Percentiles rank a stretch among this genome's conserved stretches.
phyloP scores from a whole-genome alignment of 1,140 invertebrate genomes.

The Heliothis virescens region DNA sequence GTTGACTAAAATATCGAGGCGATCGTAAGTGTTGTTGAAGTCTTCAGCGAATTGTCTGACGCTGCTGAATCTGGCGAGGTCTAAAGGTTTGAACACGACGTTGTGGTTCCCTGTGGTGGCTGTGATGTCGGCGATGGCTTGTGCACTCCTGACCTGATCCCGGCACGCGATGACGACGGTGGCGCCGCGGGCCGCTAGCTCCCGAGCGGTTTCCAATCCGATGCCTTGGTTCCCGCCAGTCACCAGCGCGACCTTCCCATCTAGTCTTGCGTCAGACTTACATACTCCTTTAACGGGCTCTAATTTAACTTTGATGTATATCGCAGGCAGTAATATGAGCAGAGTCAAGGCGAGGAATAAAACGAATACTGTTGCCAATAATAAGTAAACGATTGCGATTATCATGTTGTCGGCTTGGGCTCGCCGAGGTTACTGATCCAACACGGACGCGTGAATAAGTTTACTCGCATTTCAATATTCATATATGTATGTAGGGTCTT shows the following conservation, averaged over 20 bases:
- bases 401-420: conserved; percentile 1
- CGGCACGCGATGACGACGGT: conserved; percentile 90
- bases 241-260: conserved; percentile 90
- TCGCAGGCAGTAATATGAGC: neutral
- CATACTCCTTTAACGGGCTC: conserved; percentile 59
- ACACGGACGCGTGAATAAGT: neutral
- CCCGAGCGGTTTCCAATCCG: conserved; percentile 91
- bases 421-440: neutral
- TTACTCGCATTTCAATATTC: neutral
- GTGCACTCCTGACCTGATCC: conserved; percentile 85
- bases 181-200: conserved; percentile 88
- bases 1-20: conserved; percentile 90
- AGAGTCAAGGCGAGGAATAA: conserved; percentile 6
- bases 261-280: conserved; percentile 66
- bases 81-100: conserved; percentile 66
- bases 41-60: conserved; percentile 68
- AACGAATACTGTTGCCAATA: neutral
- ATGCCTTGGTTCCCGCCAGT: conserved; percentile 94
- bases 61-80: conserved; percentile 69
- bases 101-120: conserved; percentile 67
- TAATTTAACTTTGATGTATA: conserved; percentile 48
- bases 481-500: neutral
- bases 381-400: neutral
- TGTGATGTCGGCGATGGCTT: conserved; percentile 73
- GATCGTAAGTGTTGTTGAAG: conserved; percentile 78